Evolutionary conservation across 1,140 invertebrate genomes (phyloP).

Genomic region (Philotrypesis tridentata): DNA sequence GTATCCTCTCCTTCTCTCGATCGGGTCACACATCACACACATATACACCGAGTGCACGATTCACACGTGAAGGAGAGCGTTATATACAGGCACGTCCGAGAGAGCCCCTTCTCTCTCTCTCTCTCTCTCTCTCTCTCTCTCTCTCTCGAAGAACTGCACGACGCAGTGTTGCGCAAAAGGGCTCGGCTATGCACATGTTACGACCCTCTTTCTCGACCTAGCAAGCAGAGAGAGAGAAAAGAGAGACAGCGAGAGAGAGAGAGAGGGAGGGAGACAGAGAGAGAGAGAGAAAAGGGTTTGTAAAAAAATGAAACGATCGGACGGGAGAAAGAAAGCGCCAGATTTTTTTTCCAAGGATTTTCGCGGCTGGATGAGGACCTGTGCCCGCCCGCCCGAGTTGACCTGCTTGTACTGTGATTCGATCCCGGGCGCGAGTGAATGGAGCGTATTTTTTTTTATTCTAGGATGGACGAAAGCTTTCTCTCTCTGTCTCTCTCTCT

Average conservation of each 20-base stretch:
- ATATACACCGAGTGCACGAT: conserved; percentile 14
- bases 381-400: conserved; percentile 57
- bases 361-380: conserved; percentile 72
- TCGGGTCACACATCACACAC: conserved; percentile 48
- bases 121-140: too few relatives aligned
- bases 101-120: neutral
- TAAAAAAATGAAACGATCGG: conserved; percentile 68
- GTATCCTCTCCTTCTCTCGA: conserved; percentile 10
- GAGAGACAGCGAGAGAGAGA: conserved; percentile 26
- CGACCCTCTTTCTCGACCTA: neutral
- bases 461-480: neutral
- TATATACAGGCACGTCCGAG: neutral
- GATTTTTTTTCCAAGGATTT: conserved; percentile 61
- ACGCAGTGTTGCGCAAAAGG: neutral
- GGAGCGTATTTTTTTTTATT: neutral
- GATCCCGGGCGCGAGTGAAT: neutral
- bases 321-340: conserved; percentile 64
- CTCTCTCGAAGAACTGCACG: neutral
- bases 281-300: conserved; percentile 65
- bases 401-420: conserved; percentile 56
- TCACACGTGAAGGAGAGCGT: conserved; percentile 49
- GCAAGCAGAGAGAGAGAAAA: conserved; percentile 19
- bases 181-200: conserved; percentile 9
- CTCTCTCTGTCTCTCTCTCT: neutral
- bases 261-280: conserved; percentile 1